These are phyloP conservation scores for Cheilosia vernalis DNA, from an alignment of 2,888 invertebrate species.

Conservation along the genomic window DNA sequence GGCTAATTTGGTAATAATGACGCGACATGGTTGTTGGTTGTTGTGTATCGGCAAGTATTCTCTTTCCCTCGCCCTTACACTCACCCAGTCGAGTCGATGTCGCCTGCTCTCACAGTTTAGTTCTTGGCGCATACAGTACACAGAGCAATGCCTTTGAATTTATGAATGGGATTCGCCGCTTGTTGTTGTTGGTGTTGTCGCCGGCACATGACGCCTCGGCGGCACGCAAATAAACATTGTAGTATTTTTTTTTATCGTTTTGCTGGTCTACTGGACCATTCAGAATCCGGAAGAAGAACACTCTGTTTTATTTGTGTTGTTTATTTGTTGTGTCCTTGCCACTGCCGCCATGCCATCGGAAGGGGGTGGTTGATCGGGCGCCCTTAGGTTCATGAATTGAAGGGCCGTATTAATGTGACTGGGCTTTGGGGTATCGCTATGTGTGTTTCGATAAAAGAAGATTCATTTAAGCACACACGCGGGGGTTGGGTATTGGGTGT, in stretches of 20 bases:
- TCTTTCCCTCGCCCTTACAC: neutral
- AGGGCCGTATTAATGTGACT: conserved; percentile 57
- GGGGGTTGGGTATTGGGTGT: neutral
- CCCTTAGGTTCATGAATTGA: conserved; percentile 58
- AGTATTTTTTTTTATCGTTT: conserved; percentile 60
- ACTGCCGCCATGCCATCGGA: conserved; percentile 2
- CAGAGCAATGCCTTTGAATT: conserved; percentile 48
- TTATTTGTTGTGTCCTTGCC: conserved; percentile 65
- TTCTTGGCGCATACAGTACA: conserved; percentile 14
- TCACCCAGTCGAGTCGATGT: neutral
- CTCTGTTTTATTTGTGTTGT: conserved; percentile 56
- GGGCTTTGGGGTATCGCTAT: conserved; percentile 10
- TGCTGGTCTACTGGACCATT: conserved; percentile 55
- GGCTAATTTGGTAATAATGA: conserved; percentile 73
- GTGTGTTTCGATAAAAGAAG: conserved; percentile 26
- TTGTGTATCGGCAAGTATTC: conserved; percentile 48
- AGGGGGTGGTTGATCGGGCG: conserved; percentile 31
- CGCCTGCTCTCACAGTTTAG: neutral
- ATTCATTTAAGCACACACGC: conserved; percentile 56
- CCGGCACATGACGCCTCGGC: conserved; percentile 63
- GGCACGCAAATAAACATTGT: conserved; percentile 73
- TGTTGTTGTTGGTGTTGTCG: conserved; percentile 50
- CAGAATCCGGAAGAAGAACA: conserved; percentile 72
- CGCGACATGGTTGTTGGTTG: conserved; percentile 67
- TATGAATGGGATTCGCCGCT: conserved; percentile 62